Percentiles rank a stretch among this genome's conserved stretches.
Conservation (phyloP, 2,797 vertebrate genomes). For the Poeciliopsis presidionis region DNA sequence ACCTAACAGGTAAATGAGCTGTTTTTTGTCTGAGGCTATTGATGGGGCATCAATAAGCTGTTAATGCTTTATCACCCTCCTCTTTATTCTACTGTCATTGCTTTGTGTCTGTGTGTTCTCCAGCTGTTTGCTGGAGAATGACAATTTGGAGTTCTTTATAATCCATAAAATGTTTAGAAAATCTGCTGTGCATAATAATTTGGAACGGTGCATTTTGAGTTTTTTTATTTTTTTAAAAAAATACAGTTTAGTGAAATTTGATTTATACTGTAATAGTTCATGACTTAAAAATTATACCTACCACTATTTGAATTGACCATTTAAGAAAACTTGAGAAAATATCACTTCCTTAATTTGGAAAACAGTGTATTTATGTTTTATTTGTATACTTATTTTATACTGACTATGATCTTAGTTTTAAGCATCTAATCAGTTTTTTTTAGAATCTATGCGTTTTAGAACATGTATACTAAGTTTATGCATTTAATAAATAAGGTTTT, state of each 20-base stretch:
- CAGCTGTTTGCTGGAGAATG: neutral
- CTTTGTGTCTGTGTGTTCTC: neutral
- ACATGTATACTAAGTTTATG: neutral
- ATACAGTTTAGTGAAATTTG: too few relatives aligned
- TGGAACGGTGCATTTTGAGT: too few relatives aligned
- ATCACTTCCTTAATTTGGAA: too few relatives aligned
- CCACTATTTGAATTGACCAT: too few relatives aligned
- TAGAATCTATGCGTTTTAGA: neutral
- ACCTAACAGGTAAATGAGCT: neutral
- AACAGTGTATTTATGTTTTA: too few relatives aligned
- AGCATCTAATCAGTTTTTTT: neutral
- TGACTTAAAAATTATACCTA: too few relatives aligned
- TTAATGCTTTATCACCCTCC: neutral
- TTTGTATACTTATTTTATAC: neutral
- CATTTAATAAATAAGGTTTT: neutral
- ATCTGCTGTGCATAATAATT: too few relatives aligned
- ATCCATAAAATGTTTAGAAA: too few relatives aligned
- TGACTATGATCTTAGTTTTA: neutral
- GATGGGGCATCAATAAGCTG: neutral
- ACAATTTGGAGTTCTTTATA: too few relatives aligned
- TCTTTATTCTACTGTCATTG: neutral
- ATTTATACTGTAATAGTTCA: too few relatives aligned
- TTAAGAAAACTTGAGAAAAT: too few relatives aligned
- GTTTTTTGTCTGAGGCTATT: neutral
- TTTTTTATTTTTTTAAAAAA: too few relatives aligned